Evolutionary conservation across 2,888 invertebrate genomes (phyloP).

Genomic region (Chloroclystis v-ata): DNA sequence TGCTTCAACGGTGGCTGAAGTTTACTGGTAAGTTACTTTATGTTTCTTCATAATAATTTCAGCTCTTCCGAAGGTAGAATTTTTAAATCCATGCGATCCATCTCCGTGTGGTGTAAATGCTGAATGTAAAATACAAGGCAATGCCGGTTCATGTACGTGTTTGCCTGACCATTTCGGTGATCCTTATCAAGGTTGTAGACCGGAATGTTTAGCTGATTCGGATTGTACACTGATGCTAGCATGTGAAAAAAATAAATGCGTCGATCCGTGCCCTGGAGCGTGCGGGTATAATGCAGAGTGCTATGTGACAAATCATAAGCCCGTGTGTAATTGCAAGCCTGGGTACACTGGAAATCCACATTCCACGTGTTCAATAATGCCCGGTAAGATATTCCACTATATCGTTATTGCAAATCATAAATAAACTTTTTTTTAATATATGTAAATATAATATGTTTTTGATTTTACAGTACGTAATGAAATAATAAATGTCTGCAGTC

Average conservation of each 20-base stretch:
- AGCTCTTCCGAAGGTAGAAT: slow-evolving; percentile 66
- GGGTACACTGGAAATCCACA: slow-evolving; percentile 84
- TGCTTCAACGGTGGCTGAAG: slow-evolving; percentile 70
- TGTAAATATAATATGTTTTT: neutral
- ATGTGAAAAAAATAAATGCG: slow-evolving; percentile 82
- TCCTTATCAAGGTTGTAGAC: slow-evolving; percentile 85
- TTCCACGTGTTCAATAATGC: slow-evolving; percentile 60
- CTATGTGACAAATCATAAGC: slow-evolving; percentile 81
- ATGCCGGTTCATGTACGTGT: slow-evolving; percentile 85
- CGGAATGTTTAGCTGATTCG: slow-evolving; percentile 81
- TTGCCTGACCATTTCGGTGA: slow-evolving; percentile 85
- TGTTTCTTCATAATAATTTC: slow-evolving; percentile 55
- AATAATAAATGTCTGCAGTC: slow-evolving; percentile 81
- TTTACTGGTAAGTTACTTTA: slow-evolving; percentile 63
- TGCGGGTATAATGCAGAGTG: slow-evolving; percentile 84
- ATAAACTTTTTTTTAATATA: neutral
- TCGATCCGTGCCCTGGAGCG: slow-evolving; percentile 83
- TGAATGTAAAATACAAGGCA: slow-evolving; percentile 84
- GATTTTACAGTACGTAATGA: slow-evolving; percentile 52
- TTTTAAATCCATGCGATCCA: slow-evolving; percentile 79
- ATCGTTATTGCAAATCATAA: neutral
- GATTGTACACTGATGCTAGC: slow-evolving; percentile 81
- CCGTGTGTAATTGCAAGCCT: slow-evolving; percentile 78
- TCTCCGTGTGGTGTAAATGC: slow-evolving; percentile 85
- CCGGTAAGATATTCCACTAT: slow-evolving; percentile 54